A percentile compares a stretch with the other conserved stretches of the same genome.
Evolutionary conservation across 30 jellyfish, hydroid and myxozoan species (phyloP).

Genomic region (Cassiopea andromeda): DNA sequence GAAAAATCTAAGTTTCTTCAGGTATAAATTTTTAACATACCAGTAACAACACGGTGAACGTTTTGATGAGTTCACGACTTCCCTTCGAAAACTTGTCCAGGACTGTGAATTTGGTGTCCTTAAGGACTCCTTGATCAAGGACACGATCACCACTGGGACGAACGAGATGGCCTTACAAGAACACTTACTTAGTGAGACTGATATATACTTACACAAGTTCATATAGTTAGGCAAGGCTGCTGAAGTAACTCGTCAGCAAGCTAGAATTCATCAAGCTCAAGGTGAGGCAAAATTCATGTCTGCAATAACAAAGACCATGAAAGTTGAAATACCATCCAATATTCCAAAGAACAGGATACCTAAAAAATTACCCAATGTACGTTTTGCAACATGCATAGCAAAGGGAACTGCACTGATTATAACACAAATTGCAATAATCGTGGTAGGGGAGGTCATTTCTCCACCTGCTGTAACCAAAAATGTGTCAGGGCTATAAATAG

Average conservation of each 20-base stretch:
- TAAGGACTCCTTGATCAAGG: conserved; percentile 69
- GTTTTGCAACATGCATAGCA: conserved; percentile 27
- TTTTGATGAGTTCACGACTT: conserved; percentile 73
- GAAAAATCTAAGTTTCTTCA: conserved; percentile 51
- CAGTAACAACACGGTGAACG: conserved; percentile 56
- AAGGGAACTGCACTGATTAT: conserved; percentile 54
- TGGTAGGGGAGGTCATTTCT: conserved; percentile 51
- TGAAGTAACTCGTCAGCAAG: conserved; percentile 28
- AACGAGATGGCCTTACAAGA: conserved; percentile 70
- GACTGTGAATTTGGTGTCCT: conserved; percentile 69
- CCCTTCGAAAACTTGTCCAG: conserved; percentile 60
- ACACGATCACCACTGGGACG: conserved; percentile 65
- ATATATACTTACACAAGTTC: conserved; percentile 37
- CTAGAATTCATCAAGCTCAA: conserved; percentile 38
- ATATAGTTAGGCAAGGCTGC: conserved; percentile 46
- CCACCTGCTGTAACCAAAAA: conserved; percentile 55
- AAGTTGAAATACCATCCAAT: conserved; percentile 23
- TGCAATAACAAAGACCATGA: conserved; percentile 31
- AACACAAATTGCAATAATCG: conserved; percentile 44
- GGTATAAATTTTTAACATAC: conserved; percentile 64
- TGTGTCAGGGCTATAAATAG: conserved; percentile 34
- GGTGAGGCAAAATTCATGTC: conserved; percentile 37
- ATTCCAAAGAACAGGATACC: conserved; percentile 27
- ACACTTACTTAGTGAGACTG: conserved; percentile 70
- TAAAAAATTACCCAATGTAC: conserved; percentile 26